These are phyloP conservation scores for Gadus macrocephalus DNA, from an alignment of 2,113 vertebrate genomes.

Conservation along the genomic window DNA sequence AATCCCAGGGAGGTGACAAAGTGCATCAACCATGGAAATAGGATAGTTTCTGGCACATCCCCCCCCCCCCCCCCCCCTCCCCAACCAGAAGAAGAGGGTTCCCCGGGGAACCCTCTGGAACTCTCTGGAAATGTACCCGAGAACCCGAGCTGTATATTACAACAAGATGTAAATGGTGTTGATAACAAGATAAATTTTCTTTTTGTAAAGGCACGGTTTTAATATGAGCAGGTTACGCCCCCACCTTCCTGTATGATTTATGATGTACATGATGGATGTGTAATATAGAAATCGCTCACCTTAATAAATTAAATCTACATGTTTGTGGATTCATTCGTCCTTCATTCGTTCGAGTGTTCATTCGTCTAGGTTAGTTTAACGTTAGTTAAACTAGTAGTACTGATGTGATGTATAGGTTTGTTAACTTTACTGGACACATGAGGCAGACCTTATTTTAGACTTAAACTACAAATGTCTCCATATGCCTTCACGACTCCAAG, in stretches of 20 bases:
- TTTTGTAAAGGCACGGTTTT: slow-evolving; percentile 63
- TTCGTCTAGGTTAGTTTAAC: no score
- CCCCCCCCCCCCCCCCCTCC: not conserved
- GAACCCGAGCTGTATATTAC: slow-evolving; percentile 61
- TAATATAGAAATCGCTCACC: slow-evolving; percentile 56
- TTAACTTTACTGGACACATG: no score
- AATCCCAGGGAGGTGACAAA: slow-evolving; percentile 22
- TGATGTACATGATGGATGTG: slow-evolving; percentile 63
- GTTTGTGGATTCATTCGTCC: not conserved
- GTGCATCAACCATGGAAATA: slow-evolving; percentile 49
- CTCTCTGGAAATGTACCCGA: slow-evolving; percentile 40
- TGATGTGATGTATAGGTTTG: no score
- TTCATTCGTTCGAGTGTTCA: no score
- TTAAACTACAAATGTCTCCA: no score
- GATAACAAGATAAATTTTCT: slow-evolving; percentile 63
- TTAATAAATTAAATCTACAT: slow-evolving; percentile 64
- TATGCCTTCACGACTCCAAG: no score
- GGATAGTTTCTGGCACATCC: slow-evolving; percentile 23
- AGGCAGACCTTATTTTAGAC: no score
- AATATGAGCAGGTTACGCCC: slow-evolving; percentile 62
- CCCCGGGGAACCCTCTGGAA: not conserved
- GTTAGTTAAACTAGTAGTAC: no score
- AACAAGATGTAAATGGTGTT: slow-evolving; percentile 69
- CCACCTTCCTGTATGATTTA: slow-evolving; percentile 60
- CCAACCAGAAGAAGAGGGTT: not conserved